These are phyloP conservation scores for Arctia plantaginis DNA, from an alignment of 2,888 invertebrate genomes.

Conservation along the genomic window DNA sequence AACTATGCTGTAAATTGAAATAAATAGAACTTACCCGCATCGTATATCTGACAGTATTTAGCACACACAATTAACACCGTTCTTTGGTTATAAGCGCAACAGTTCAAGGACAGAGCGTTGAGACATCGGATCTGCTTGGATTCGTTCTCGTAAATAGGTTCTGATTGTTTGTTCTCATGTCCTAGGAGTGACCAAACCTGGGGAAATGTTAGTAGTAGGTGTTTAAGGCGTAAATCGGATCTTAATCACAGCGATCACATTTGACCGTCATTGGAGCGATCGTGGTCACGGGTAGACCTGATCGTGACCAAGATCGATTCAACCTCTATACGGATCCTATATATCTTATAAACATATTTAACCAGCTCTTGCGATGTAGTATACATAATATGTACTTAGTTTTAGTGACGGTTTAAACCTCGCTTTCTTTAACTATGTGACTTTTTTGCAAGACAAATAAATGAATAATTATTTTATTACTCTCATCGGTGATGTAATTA, in stretches of 20 bases:
- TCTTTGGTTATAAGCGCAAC: conserved; percentile 97
- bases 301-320: too few species aligned
- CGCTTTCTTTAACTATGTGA: too few species aligned
- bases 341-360: too few species aligned
- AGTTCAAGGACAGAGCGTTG: conserved; percentile 96
- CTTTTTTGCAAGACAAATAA: too few species aligned
- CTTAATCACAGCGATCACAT: background rate
- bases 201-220: background rate
- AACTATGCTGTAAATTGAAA: background rate
- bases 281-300: background rate
- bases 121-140: conserved; percentile 98
- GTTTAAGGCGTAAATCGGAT: background rate
- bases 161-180: conserved; percentile 94
- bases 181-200: conserved; percentile 97
- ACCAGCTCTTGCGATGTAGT: too few species aligned
- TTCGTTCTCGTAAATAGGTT: conserved; percentile 98
- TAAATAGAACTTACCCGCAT: conserved; percentile 87
- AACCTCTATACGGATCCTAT: too few species aligned
- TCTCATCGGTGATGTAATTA: too few species aligned
- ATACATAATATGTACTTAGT: too few species aligned
- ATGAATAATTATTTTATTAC: too few species aligned
- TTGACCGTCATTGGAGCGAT: background rate
- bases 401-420: too few species aligned
- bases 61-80: conserved; percentile 98
- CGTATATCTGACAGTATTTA: conserved; percentile 97